These are phyloP conservation scores for Parazoanthus atlanticus DNA, from an alignment of 92 coral and sea anemone genomes.

Conservation along the genomic window DNA sequence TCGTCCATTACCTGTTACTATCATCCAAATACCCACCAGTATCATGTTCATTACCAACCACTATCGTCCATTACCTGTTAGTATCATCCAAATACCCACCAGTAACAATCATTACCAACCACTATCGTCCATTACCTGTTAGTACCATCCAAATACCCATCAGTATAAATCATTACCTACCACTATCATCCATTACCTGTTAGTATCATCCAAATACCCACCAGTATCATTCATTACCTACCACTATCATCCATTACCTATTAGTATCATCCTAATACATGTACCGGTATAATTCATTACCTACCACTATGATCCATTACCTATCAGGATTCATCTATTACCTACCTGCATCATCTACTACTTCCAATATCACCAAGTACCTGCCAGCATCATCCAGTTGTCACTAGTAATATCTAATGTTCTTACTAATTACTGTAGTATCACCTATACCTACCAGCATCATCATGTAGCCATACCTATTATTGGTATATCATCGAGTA, in stretches of 20 bases:
- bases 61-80: neutral
- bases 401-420: no score
- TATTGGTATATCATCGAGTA: neutral
- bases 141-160: neutral
- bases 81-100: neutral
- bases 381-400: conserved; percentile 66
- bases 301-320: no score
- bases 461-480: no score
- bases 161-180: neutral
- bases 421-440: no score
- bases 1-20: neutral
- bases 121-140: neutral
- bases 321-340: neutral
- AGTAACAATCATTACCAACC: no score
- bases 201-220: neutral
- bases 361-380: neutral
- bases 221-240: neutral
- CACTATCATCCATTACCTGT: neutral
- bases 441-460: no score
- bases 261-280: neutral
- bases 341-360: no score
- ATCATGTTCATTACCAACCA: no score
- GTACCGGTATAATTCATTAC: neutral
- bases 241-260: neutral
- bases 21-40: neutral